Conservation (phyloP, 2,888 invertebrate genomes). For the Nemoura dubitans region DNA sequence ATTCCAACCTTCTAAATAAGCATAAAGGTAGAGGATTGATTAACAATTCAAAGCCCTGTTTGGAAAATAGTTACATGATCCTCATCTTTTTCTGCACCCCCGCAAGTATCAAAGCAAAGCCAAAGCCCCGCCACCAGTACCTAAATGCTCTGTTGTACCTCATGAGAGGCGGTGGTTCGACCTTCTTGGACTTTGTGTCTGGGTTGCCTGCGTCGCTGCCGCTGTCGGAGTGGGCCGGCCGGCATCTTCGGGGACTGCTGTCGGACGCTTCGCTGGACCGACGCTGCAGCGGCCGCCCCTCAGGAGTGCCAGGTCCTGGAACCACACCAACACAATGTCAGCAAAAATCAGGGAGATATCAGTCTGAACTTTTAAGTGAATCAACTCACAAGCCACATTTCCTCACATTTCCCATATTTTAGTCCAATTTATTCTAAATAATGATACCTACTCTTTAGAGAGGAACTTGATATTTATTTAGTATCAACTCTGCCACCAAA, state of each 20-base stretch:
- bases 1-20: too few species aligned
- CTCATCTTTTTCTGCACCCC: not conserved
- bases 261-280: conserved; percentile 40
- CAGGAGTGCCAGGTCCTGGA: not conserved
- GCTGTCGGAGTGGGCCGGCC: conserved; percentile 59
- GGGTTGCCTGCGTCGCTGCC: conserved; percentile 63
- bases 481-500: too few species aligned
- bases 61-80: not conserved
- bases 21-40: too few species aligned
- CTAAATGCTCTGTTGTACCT: conserved; percentile 77
- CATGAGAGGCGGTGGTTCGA: conserved; percentile 61
- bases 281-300: not conserved
- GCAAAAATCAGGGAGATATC: not conserved
- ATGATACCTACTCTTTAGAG: too few species aligned
- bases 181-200: conserved; percentile 56
- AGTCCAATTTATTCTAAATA: too few species aligned
- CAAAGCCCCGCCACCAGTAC: conserved; percentile 51
- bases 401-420: too few species aligned
- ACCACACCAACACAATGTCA: not conserved
- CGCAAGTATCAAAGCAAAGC: not conserved
- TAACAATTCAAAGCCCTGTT: too few species aligned
- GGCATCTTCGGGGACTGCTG: conserved; percentile 32
- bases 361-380: too few species aligned
- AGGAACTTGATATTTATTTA: too few species aligned
- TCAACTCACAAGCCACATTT: too few species aligned